Conservation (phyloP, 2,113 vertebrate genomes). For the Pontoporia blainvillei region DNA sequence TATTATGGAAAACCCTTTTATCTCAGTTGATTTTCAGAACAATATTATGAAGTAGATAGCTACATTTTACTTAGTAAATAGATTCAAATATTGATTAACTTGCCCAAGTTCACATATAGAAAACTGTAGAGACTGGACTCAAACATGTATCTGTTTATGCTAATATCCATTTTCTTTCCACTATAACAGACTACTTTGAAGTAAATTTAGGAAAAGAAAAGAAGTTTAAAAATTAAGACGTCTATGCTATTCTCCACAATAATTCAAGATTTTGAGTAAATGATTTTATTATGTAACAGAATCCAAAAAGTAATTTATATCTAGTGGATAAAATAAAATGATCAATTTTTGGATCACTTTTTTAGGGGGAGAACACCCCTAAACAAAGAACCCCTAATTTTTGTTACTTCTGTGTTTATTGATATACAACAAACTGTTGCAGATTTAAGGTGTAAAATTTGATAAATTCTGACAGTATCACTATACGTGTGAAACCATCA, state of each 20-base stretch:
- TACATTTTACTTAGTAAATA: conserved; percentile 6
- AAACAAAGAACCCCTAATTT: neutral
- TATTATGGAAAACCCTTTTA: neutral
- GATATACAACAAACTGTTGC: neutral
- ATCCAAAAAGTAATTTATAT: neutral
- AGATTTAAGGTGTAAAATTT: neutral
- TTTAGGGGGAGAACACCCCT: neutral
- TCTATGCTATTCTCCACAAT: neutral
- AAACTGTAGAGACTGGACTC: neutral
- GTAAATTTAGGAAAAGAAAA: neutral
- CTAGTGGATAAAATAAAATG: neutral
- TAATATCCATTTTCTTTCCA: neutral
- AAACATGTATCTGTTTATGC: neutral
- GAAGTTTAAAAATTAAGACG: neutral
- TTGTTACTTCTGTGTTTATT: neutral
- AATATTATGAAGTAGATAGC: neutral
- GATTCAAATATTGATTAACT: neutral
- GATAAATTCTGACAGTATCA: neutral
- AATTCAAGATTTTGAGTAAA: neutral
- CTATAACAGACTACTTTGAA: neutral
- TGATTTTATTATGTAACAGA: neutral
- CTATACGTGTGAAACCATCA: neutral
- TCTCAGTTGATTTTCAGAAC: neutral
- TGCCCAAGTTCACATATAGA: neutral
- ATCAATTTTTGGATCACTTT: neutral